Base-by-base conservation (phyloP, 2,113 vertebrate species). In the Nycticryphes semicollaris region DNA sequence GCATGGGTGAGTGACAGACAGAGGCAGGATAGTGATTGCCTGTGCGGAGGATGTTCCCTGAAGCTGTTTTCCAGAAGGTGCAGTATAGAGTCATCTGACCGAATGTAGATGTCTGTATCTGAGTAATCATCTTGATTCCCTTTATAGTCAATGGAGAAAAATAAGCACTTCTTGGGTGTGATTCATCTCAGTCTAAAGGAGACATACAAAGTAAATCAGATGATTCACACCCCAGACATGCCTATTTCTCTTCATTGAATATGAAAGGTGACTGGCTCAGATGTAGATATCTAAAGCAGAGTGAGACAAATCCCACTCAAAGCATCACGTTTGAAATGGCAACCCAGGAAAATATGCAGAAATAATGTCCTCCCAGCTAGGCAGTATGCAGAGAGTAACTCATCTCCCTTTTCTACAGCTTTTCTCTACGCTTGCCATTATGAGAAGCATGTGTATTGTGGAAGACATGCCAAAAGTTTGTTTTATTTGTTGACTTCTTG, bases 211-310 rank as follows among this genome's bases (percentile, higher is more conserved):
- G 87, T 72, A 91, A 92, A 96, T 87, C 77, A 87, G 94, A 95
- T 96, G 95, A 97, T 93, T 96, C 96, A 96, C 84, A 87, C 67
- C 24, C 67, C 53, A 96, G 94, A 96, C 91, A 47, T 93, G 93
- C 84, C 78, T 93, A 7, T 89, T 93, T 84, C 91, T 94, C 91
- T 93, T 85, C 87, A 82, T 35, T 95, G 78, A 89, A 89, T 79
- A 76, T 91, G 84, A 91, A 94, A 94, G 87, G 66, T 89, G 77
- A 72, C 84, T 94, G 33, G 48, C 87, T 97, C 43, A 85, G 88
- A 90, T 92, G 85, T 79, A 88, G 94, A 73, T 95, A 73, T 73
- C 81, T 89, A 79, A 95, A 89, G 67, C 53, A 85, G 66, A 57
- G 81, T 91, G 87, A 95, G 89, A 93, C 84, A 91, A 94, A 96